Evolutionary conservation across 2,888 invertebrate genomes (phyloP).

Genomic region (Trypoxylon attenuatum): DNA sequence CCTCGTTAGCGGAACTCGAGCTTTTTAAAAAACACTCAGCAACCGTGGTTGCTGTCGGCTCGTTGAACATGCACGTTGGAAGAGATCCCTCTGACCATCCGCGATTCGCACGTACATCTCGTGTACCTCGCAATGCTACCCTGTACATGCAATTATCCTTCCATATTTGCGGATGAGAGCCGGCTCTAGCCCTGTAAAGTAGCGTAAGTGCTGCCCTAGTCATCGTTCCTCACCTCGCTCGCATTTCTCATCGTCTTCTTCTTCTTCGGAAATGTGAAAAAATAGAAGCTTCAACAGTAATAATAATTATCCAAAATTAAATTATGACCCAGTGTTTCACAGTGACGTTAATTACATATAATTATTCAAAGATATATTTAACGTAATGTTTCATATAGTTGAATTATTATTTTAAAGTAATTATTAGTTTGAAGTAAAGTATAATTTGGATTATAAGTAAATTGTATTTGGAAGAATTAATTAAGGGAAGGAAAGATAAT

Average conservation of each 20-base stretch:
- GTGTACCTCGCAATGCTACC: constrained; percentile 32
- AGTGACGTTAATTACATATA: no score
- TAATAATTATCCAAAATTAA: no score
- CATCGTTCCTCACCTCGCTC: constrained; percentile 24
- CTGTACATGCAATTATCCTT: constrained; percentile 56
- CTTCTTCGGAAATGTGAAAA: neutral
- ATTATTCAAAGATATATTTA: no score
- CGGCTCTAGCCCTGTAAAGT: constrained; percentile 37
- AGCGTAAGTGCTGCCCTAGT: constrained; percentile 39
- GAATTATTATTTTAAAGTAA: no score
- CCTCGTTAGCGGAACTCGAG: constrained; percentile 71
- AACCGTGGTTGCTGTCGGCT: constrained; percentile 68
- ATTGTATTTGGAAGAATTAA: no score
- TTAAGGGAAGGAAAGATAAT: no score
- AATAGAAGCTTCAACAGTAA: no score
- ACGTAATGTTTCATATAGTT: no score
- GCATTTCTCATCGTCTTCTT: constrained; percentile 10
- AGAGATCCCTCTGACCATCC: constrained; percentile 44
- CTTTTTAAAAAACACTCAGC: constrained; percentile 64
- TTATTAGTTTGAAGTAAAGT: no score
- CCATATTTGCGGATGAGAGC: constrained; percentile 43
- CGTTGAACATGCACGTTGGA: constrained; percentile 71
- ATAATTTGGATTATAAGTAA: no score
- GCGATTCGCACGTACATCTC: constrained; percentile 13
- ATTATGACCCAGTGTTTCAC: no score